Evolutionary conservation across 1,140 invertebrate genomes (phyloP).

Genomic region (Hydropsyche tenuis): DNA sequence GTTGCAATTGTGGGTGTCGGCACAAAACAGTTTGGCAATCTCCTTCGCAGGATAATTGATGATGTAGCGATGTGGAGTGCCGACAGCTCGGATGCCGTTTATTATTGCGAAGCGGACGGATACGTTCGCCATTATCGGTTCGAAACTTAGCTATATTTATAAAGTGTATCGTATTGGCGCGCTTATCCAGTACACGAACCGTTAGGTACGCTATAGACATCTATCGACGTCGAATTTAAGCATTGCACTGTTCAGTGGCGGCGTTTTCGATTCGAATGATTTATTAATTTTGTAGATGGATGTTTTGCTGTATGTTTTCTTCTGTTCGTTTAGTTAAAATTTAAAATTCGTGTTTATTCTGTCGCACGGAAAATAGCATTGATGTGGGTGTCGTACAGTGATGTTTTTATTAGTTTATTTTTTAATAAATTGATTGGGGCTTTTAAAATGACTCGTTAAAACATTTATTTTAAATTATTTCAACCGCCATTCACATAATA

Average conservation of each 20-base stretch:
- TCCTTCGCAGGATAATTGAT: conserved; percentile 44
- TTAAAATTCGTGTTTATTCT: no score
- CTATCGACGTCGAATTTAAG: conserved; percentile 40
- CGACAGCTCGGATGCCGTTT: conserved; percentile 47
- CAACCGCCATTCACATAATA: no score
- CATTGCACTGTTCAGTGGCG: conserved; percentile 31
- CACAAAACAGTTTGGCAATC: background rate
- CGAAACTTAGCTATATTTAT: conserved; percentile 43
- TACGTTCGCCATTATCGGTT: conserved; percentile 42
- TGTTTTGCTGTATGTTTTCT: no score
- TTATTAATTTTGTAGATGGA: no score
- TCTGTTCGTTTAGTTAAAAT: no score
- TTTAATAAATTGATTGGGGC: no score
- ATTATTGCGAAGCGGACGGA: conserved; percentile 20
- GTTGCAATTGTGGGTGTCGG: background rate
- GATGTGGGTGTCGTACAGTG: no score
- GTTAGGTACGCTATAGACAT: conserved; percentile 47
- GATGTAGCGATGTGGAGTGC: conserved; percentile 47
- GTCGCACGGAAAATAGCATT: no score
- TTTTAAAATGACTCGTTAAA: no score
- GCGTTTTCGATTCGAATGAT: background rate
- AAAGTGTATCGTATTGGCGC: no score
- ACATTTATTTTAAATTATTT: no score
- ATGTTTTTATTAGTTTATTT: no score
- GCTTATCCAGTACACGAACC: conserved; percentile 45